These are phyloP conservation scores for Lynx canadensis DNA, from an alignment of 2,113 vertebrate genomes.

Conservation along the genomic window DNA sequence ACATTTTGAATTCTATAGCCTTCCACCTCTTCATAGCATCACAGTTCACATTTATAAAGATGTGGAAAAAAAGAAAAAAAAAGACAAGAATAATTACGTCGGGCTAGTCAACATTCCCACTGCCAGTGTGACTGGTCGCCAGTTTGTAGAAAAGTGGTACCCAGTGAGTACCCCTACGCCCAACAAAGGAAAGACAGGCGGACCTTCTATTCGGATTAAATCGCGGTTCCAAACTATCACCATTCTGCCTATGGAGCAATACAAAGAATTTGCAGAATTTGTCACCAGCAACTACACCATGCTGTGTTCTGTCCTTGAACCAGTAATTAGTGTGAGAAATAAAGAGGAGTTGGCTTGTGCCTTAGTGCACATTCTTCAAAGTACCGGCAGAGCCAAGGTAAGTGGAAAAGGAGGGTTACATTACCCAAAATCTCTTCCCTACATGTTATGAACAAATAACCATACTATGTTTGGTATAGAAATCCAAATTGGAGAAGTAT, in stretches of 20 bases:
- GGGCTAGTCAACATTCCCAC: slow-evolving; percentile 96
- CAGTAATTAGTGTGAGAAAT: slow-evolving; percentile 96
- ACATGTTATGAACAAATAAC: neutral
- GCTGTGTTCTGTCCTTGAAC: slow-evolving; percentile 96
- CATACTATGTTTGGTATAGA: neutral
- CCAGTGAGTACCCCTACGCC: slow-evolving; percentile 95
- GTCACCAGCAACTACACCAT: slow-evolving; percentile 94
- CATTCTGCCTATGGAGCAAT: slow-evolving; percentile 98
- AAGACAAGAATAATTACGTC: slow-evolving; percentile 98
- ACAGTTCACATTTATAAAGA: slow-evolving; percentile 98
- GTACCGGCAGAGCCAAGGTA: slow-evolving; percentile 97
- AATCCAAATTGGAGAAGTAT: neutral
- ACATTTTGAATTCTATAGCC: slow-evolving; percentile 94
- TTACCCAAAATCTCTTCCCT: neutral
- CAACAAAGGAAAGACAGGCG: slow-evolving; percentile 93
- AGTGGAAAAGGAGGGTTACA: slow-evolving; percentile 6
- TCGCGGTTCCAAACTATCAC: slow-evolving; percentile 95
- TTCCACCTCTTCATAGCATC: slow-evolving; percentile 91
- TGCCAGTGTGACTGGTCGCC: slow-evolving; percentile 90
- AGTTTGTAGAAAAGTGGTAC: slow-evolving; percentile 99
- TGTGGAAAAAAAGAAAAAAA: slow-evolving; percentile 96
- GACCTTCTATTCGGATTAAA: slow-evolving; percentile 96
- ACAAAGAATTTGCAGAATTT: slow-evolving; percentile 99
- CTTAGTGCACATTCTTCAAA: slow-evolving; percentile 97
- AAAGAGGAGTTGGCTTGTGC: slow-evolving; percentile 98